Percentiles rank a stretch among this genome's conserved stretches.
These are phyloP conservation scores for Hipposideros armiger DNA, from an alignment of 2,113 vertebrate genomes.

Conservation along the genomic window DNA sequence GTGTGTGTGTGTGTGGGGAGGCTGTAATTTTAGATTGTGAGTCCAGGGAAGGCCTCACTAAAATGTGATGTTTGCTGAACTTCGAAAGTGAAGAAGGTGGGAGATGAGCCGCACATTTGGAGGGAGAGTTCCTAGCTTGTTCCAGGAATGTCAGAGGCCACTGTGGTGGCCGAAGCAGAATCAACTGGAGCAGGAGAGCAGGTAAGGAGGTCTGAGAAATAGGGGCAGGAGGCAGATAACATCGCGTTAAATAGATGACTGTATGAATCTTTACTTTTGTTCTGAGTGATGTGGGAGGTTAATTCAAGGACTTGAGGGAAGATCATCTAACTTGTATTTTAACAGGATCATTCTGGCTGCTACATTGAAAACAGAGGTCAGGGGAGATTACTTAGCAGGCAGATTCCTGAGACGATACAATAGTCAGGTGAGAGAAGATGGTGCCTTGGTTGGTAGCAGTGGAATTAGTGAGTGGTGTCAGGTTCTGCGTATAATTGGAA, in stretches of 20 bases:
- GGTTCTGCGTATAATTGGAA: neutral
- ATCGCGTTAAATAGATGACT: neutral
- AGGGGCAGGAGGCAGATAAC: neutral
- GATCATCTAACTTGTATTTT: neutral
- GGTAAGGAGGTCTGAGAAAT: neutral
- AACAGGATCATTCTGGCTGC: neutral
- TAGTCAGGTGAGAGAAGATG: neutral
- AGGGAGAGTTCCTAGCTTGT: neutral
- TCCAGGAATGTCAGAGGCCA: neutral
- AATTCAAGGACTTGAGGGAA: neutral
- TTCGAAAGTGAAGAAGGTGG: neutral
- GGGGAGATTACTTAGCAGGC: neutral
- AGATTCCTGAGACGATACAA: no score
- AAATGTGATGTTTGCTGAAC: neutral
- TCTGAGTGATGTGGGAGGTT: neutral
- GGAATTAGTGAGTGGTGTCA: neutral
- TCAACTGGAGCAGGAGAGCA: no score
- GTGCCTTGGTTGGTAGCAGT: neutral
- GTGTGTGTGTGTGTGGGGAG: neutral
- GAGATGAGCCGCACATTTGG: neutral
- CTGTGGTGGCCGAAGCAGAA: neutral
- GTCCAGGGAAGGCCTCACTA: neutral
- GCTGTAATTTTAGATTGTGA: neutral
- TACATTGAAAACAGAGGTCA: neutral
- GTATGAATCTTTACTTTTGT: neutral